Evolutionary conservation across 2,797 vertebrate species (phyloP).

Genomic region (Protosalanx chinensis): DNA sequence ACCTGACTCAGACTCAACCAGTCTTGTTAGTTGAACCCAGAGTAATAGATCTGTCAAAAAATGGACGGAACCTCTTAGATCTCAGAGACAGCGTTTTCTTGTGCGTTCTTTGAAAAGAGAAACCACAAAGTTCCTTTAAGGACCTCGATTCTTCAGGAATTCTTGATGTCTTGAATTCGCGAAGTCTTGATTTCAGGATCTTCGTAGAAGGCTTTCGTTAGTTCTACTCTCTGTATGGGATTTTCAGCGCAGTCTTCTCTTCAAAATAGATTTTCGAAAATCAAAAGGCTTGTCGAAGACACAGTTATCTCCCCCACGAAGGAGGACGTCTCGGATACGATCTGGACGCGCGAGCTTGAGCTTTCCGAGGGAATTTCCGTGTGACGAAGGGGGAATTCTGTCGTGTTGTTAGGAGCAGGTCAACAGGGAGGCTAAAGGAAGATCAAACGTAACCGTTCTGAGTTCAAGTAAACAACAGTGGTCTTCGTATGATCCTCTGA

Average conservation of each 20-base stretch:
- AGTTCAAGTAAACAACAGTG: constrained; percentile 57
- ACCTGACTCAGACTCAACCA: constrained; percentile 54
- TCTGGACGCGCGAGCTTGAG: not conserved
- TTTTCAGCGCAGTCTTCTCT: constrained; percentile 65
- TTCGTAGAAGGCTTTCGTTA: constrained; percentile 72
- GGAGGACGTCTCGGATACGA: too few relatives aligned
- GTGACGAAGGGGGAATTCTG: not conserved
- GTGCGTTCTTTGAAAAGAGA: constrained; percentile 74
- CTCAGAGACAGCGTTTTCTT: constrained; percentile 70
- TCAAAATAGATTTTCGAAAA: constrained; percentile 57
- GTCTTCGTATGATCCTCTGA: constrained; percentile 43
- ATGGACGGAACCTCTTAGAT: constrained; percentile 61
- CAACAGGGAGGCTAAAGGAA: constrained; percentile 23
- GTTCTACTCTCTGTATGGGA: constrained; percentile 49
- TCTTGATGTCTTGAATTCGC: too few relatives aligned
- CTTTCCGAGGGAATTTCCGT: not conserved
- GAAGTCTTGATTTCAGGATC: constrained; percentile 68
- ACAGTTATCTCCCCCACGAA: constrained; percentile 38
- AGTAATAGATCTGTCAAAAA: constrained; percentile 67
- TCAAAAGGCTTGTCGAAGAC: constrained; percentile 49
- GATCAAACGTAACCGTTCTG: constrained; percentile 54
- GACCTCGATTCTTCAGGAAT: too few relatives aligned
- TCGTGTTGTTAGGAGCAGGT: not conserved
- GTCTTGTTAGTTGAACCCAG: constrained; percentile 68
- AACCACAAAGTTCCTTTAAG: constrained; percentile 75